phyloP scores from a whole-genome alignment of 2,113 vertebrate species.

The Castor canadensis region DNA sequence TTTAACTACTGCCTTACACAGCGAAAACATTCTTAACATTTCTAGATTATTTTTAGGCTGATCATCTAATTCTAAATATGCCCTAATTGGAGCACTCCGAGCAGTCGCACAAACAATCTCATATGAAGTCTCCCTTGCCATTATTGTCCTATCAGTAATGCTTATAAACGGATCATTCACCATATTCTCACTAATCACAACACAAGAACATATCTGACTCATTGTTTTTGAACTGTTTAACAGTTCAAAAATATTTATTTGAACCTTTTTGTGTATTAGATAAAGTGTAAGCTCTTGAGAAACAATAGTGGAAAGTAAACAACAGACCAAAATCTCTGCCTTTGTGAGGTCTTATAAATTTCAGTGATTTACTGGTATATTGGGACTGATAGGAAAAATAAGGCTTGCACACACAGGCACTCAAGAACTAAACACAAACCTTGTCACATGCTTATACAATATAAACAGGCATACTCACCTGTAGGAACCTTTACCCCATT shows the following conservation, averaged over 20 bases:
- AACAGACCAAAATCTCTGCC: not conserved
- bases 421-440: not conserved
- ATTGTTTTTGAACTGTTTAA: too few relatives aligned
- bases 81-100: too few relatives aligned
- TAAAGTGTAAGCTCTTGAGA: not conserved
- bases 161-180: too few relatives aligned
- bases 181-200: too few relatives aligned
- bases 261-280: not conserved
- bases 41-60: constrained; percentile 20
- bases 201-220: too few relatives aligned
- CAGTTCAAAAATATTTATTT: not conserved
- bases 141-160: too few relatives aligned
- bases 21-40: not conserved
- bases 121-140: too few relatives aligned
- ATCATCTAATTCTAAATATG: too few relatives aligned
- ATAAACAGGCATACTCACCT: too few relatives aligned
- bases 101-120: too few relatives aligned
- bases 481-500: too few relatives aligned
- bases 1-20: not conserved
- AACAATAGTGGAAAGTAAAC: not conserved
- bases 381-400: not conserved
- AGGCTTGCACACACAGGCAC: not conserved
- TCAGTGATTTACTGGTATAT: not conserved
- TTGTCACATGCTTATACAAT: accelerated
- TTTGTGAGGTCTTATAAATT: not conserved